phyloP scores from a whole-genome alignment of 2,888 invertebrate genomes.

The Hirtodrosophila trivittata region DNA sequence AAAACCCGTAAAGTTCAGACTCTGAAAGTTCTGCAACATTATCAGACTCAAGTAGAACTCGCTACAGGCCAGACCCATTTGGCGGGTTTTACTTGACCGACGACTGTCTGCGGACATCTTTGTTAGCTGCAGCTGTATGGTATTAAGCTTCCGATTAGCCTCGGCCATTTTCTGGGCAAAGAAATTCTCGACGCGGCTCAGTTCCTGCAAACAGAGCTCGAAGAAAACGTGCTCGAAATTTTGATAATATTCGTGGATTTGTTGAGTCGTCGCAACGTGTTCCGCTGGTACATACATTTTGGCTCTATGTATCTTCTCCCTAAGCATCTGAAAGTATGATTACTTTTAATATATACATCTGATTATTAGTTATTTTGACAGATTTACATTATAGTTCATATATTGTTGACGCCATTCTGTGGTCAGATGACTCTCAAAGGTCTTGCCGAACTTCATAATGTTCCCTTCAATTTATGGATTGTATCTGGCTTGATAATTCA shows the following conservation, averaged over 20 bases:
- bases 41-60: conserved; percentile 98
- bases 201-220: conserved; percentile 94
- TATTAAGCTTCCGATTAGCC: conserved; percentile 92
- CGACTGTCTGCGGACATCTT: not conserved
- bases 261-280: too few species aligned
- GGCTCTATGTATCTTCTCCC: conserved; percentile 88
- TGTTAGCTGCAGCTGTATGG: conserved; percentile 2
- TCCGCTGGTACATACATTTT: too few species aligned
- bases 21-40: conserved; percentile 97
- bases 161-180: conserved; percentile 98
- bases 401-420: conserved; percentile 99
- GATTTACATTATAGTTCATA: conserved; percentile 90
- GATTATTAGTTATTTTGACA: not conserved
- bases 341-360: rapidly evolving
- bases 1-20: conserved; percentile 98
- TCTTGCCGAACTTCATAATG: conserved; percentile 98
- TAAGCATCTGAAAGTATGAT: conserved; percentile 86
- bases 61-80: conserved; percentile 93
- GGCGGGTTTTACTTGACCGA: not conserved
- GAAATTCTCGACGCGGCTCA: conserved; percentile 97
- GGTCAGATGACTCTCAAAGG: conserved; percentile 96
- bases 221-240: conserved; percentile 92
- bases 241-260: conserved; percentile 4
- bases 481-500: too few species aligned
- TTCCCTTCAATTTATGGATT: not conserved